These are phyloP conservation scores for Athrips mouffetella DNA, from an alignment of 2,888 invertebrate genomes.

Conservation along the genomic window DNA sequence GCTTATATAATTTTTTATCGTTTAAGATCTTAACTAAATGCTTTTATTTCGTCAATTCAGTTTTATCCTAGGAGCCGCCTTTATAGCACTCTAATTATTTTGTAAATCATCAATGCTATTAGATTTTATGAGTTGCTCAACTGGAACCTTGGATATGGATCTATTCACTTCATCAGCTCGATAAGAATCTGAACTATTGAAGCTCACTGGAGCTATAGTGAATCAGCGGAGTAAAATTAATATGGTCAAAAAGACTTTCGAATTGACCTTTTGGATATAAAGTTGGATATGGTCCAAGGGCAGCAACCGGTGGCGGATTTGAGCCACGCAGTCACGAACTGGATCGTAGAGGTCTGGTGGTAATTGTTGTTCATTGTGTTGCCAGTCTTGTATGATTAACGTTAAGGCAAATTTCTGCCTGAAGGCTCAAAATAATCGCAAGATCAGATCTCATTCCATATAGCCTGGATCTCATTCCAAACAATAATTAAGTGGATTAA, in stretches of 20 bases:
- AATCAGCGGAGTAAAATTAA: slow-evolving; percentile 26
- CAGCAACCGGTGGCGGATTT: slow-evolving; percentile 61
- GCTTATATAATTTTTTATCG: background rate
- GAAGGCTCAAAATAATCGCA: background rate
- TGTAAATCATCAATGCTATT: slow-evolving; percentile 15
- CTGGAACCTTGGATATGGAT: slow-evolving; percentile 15
- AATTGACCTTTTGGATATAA: slow-evolving; percentile 67
- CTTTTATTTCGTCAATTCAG: background rate
- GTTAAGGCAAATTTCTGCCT: slow-evolving; percentile 2
- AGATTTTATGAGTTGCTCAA: slow-evolving; percentile 13
- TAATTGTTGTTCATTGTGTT: slow-evolving; percentile 11
- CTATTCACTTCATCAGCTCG: slow-evolving; percentile 30
- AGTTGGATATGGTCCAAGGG: slow-evolving; percentile 72
- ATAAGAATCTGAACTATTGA: slow-evolving; percentile 26
- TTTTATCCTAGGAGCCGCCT: slow-evolving; percentile 8
- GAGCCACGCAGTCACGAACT: slow-evolving; percentile 70
- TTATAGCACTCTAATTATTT: slow-evolving; percentile 12
- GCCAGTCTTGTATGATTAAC: slow-evolving; percentile 7
- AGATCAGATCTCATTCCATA: background rate
- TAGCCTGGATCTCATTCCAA: no score
- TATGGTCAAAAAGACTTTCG: slow-evolving; percentile 47
- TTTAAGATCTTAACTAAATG: background rate
- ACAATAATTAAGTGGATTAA: no score
- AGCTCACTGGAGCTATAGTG: slow-evolving; percentile 18
- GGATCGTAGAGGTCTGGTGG: slow-evolving; percentile 29